Evolutionary conservation across 2,797 vertebrate genomes (phyloP).

Genomic region (Paguma larvata): DNA sequence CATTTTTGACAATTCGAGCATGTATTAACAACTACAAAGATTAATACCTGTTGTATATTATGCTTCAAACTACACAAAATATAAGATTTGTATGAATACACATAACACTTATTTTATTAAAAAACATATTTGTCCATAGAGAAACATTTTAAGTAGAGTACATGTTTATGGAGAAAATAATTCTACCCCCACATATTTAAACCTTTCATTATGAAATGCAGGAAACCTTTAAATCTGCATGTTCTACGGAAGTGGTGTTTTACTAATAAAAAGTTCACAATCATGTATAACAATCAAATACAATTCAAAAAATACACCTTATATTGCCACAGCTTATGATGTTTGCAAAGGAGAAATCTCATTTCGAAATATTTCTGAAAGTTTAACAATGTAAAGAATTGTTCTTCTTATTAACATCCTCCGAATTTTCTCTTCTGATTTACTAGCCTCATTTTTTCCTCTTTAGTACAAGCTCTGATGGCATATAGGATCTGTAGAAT

Average conservation of each 20-base stretch:
- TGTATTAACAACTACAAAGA: neutral
- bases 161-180: neutral
- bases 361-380: neutral
- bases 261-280: slow-evolving; percentile 6
- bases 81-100: neutral
- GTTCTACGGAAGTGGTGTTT: neutral
- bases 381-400: neutral
- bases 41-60: neutral
- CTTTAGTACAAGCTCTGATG: neutral
- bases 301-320: neutral
- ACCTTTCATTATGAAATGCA: neutral
- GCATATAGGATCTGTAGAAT: neutral
- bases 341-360: neutral
- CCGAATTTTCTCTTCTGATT: neutral
- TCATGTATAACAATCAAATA: neutral
- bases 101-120: neutral
- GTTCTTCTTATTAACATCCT: neutral
- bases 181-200: neutral
- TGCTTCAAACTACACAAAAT: neutral
- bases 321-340: neutral
- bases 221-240: neutral
- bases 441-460: neutral
- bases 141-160: neutral
- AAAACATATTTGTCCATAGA: neutral
- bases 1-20: neutral